Evolutionary conservation across 2,797 vertebrate species (phyloP).

Genomic region (Ciconia nigra): DNA sequence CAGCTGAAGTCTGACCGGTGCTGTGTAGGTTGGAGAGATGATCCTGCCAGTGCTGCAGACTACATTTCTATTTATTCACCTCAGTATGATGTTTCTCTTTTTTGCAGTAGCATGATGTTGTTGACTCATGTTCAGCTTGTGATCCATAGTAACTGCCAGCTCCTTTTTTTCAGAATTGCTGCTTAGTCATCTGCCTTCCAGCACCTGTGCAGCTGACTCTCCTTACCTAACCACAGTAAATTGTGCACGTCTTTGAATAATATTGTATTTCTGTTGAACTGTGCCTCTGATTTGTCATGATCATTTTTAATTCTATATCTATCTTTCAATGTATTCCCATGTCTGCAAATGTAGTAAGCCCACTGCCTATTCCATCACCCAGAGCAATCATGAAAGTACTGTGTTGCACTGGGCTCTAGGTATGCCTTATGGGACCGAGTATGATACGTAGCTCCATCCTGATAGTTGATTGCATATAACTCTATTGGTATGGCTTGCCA

Average conservation of each 20-base stretch:
- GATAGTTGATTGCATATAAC: background rate
- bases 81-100: background rate
- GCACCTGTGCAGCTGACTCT: background rate
- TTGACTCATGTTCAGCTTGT: conserved; percentile 53
- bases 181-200: background rate
- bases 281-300: background rate
- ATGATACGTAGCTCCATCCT: background rate
- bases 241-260: background rate
- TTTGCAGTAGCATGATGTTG: conserved; percentile 9
- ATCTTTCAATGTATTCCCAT: background rate
- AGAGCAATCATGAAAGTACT: background rate
- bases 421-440: background rate
- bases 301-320: background rate
- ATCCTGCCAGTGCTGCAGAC: background rate
- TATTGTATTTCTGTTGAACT: background rate
- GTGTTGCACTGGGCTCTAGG: background rate
- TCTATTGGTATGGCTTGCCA: background rate
- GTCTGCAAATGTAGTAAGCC: background rate
- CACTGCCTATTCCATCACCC: background rate
- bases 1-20: background rate
- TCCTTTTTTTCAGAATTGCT: background rate
- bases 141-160: background rate
- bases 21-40: background rate
- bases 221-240: background rate
- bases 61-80: conserved; percentile 25